Evolutionary conservation across 2,888 invertebrate genomes (phyloP), one percentile per base, ranked within the genome.

Genomic region (Meganola albula): DNA sequence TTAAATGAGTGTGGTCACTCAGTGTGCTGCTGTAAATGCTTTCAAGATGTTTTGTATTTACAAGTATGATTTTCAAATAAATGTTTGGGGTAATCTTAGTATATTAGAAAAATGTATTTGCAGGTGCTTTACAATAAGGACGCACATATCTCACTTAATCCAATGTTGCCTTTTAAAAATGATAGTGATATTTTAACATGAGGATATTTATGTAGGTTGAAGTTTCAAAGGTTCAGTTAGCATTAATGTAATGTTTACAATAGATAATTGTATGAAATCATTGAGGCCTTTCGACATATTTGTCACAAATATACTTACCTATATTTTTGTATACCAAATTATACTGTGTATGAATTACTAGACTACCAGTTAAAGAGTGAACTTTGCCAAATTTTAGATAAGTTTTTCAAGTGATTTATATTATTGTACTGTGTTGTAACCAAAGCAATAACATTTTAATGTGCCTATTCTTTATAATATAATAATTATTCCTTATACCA

Each of bases 131-230:
- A 80, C 60, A 68, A 63, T 78, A 74, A 72, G 66, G 65, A 77
- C 64, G 74, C 71, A 75, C 79, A 84, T 84, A 83, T 85, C 84
- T 80, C 63, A n/a, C n/a, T n/a, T n/a, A 65, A 78, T 70, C 73
- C 74, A 76, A 80, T 74, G 84, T 83, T 86, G 87, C 86, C 86
- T 87, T 86, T 74, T 80, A 82, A 77, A 80, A 79, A 80, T 75
- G 75, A 77, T 80, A 76, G 75, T 79, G 71, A 78, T 77, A 74
- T 76, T 70, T 70, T 64, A 64, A 63, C 62, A 60, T 63, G 58
- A 70, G 69, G 60, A 76, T 73, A 69, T 47, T 44, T 48, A 53
- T 40, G 32, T 80, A 69, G 73, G 74, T 75, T 74, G 71, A 68
- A 72, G 65, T 63, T 66, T 74, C 76, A 73, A 78, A 79, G 74